Evolutionary conservation across 2,888 invertebrate genomes (phyloP), one percentile per base, ranked within the genome.

Genomic region (Parelbella ahira): DNA sequence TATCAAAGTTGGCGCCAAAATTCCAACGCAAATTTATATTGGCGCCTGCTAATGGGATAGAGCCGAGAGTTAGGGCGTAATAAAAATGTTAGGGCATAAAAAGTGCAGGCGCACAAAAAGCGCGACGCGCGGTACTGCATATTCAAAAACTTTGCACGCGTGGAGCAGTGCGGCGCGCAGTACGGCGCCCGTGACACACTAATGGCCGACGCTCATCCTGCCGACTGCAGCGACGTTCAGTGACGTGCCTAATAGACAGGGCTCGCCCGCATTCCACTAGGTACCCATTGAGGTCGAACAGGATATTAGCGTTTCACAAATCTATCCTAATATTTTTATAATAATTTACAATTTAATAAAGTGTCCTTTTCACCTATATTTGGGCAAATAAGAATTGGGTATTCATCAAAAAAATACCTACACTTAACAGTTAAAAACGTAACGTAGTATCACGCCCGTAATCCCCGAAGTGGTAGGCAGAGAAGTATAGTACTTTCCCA

Each of bases 201-300:
- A 82, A 82, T 76, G 74, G 82, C 69, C 73, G 84, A 81, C 84
- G 70, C 58, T 78, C 82, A 82, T 84, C 79, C 65, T 54, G 55
- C 58, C 45, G 53, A 47, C n/a, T n/a, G 44, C 56, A 58, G 48
- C 51, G 34, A 41, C 51, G 47, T 58, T 59, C 56, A 65, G 58
- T 52, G 43, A 54, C 38, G 46, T 47, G 47, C 48, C 43, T 51
- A 53, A 51, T 51, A 47, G 53, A 53, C 48, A 50, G 47, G 38
- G 48, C 15, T 15, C 15, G n/a, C n/a, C n/a, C n/a, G n/a, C n/a
- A n/a, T n/a, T n/a, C n/a, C n/a, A n/a, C n/a, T n/a, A n/a, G n/a
- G n/a, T n/a, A n/a, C n/a, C n/a, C n/a, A n/a, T n/a, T 25, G 15
- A 13, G 13, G 7, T 13, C n/a, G 27, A 27, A 13, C 4, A 3